These are phyloP conservation scores for Ischnus inquisitorius DNA, from an alignment of 2,888 invertebrate genomes.

Conservation along the genomic window DNA sequence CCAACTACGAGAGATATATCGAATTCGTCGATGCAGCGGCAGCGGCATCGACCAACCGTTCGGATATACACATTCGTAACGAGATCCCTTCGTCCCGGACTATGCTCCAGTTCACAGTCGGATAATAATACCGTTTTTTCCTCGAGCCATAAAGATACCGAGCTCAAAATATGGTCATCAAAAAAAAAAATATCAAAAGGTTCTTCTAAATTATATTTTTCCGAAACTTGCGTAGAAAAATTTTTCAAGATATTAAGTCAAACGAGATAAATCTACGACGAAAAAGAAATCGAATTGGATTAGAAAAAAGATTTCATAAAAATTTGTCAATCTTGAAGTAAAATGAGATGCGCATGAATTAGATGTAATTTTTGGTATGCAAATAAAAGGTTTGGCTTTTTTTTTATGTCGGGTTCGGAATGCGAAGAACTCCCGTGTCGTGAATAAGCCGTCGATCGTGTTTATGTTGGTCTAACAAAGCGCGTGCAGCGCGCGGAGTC, in stretches of 20 bases:
- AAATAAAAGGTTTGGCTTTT: background rate
- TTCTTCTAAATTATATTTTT: too few species aligned
- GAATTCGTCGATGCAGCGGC: conserved; percentile 1
- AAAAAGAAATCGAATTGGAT: background rate
- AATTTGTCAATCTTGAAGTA: too few species aligned
- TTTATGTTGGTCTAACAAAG: conserved; percentile 21
- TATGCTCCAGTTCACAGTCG: background rate
- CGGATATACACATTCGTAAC: background rate
- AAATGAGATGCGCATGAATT: too few species aligned
- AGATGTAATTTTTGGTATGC: too few species aligned
- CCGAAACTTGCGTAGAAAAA: too few species aligned
- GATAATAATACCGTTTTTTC: background rate
- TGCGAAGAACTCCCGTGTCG: conserved; percentile 27
- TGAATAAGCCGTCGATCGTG: background rate
- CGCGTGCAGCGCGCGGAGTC: too few species aligned
- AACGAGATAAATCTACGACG: too few species aligned
- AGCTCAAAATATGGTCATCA: too few species aligned
- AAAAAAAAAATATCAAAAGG: too few species aligned
- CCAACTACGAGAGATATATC: conserved; percentile 5
- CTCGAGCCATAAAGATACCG: too few species aligned
- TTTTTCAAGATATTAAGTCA: too few species aligned
- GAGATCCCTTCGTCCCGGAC: background rate
- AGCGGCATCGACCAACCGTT: background rate
- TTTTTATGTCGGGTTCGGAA: background rate
- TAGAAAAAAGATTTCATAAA: background rate